These are phyloP conservation scores for Trichomycterus rosablanca DNA, from an alignment of 2,113 vertebrate genomes.

Conservation along the genomic window DNA sequence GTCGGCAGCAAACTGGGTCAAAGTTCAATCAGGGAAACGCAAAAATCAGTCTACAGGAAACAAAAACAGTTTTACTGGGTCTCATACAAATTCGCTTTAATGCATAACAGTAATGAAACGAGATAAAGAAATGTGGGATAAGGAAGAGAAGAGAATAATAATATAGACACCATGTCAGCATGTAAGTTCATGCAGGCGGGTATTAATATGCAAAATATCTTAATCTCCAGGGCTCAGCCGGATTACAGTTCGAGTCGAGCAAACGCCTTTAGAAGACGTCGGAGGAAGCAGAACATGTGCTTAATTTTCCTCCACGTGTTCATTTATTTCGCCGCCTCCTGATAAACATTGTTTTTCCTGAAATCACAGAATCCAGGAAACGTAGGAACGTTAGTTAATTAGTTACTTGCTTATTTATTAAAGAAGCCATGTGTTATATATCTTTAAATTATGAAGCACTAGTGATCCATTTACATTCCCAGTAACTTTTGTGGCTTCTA, in stretches of 20 bases:
- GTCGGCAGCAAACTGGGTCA: too few relatives aligned
- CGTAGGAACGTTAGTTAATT: conserved; percentile 12
- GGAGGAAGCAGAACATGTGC: conserved; percentile 40
- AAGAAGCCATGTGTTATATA: not conserved
- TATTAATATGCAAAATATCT: conserved; percentile 49
- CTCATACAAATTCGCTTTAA: too few relatives aligned
- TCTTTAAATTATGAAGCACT: not conserved
- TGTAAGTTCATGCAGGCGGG: conserved; percentile 45
- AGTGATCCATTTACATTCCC: not conserved
- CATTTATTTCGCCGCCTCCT: conserved; percentile 20
- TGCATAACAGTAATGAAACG: too few relatives aligned
- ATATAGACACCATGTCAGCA: conserved; percentile 48
- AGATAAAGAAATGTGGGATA: too few relatives aligned
- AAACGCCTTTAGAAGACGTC: conserved; percentile 37
- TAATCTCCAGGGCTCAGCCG: conserved; percentile 47
- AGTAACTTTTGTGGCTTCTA: too few relatives aligned
- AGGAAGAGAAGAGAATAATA: conserved; percentile 16
- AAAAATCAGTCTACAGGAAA: too few relatives aligned
- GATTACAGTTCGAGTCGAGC: conserved; percentile 48
- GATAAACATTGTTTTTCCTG: conserved; percentile 25
- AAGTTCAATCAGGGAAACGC: too few relatives aligned
- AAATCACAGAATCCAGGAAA: conserved; percentile 25
- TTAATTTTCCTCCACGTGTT: conserved; percentile 37
- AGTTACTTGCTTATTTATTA: conserved; percentile 8
- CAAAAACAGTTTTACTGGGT: too few relatives aligned